phyloP scores from a whole-genome alignment of 1,140 invertebrate species.

The Callitettix versicolor region DNA sequence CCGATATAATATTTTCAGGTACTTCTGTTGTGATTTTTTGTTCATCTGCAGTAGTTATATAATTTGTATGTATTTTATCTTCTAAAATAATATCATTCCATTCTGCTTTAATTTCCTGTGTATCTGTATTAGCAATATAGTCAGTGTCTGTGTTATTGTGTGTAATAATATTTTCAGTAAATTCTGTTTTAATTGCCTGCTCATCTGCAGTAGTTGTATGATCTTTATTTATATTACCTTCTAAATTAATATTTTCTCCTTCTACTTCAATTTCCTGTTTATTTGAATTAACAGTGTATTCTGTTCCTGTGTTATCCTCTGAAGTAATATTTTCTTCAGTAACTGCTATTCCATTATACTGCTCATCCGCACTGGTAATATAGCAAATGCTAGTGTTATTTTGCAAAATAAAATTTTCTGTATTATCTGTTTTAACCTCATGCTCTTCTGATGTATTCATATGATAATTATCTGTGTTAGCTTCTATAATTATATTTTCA shows the following conservation, averaged over 20 bases:
- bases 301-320: too few relatives aligned
- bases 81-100: neutral
- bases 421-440: neutral
- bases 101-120: neutral
- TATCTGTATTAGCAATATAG: neutral
- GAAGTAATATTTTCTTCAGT: too few relatives aligned
- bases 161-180: neutral
- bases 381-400: neutral
- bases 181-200: neutral
- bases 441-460: neutral
- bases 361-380: neutral
- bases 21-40: neutral
- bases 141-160: neutral
- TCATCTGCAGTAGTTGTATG: neutral
- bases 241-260: too few relatives aligned
- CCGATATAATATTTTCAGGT: neutral
- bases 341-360: neutral
- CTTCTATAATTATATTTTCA: too few relatives aligned
- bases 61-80: neutral
- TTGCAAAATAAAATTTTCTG: neutral
- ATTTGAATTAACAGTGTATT: too few relatives aligned
- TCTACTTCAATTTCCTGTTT: too few relatives aligned
- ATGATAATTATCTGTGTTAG: too few relatives aligned
- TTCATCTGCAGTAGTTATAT: neutral
- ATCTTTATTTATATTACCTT: too few relatives aligned